Evolutionary conservation across 2,113 vertebrate genomes (phyloP).

Genomic region (Chlamydotis undulata): DNA sequence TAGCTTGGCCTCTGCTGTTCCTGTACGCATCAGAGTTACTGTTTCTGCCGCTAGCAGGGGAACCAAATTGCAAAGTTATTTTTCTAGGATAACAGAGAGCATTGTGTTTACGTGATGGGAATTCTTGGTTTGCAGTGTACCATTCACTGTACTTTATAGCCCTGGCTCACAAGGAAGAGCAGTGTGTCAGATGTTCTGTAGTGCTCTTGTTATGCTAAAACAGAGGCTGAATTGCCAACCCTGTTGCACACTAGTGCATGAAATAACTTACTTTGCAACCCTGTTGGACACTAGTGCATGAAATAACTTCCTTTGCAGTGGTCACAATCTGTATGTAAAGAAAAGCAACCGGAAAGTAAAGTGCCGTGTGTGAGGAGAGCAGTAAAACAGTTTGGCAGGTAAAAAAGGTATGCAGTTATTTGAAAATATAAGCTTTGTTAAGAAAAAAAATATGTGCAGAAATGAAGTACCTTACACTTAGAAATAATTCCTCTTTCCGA

Average conservation of each 20-base stretch:
- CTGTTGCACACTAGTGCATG: neutral
- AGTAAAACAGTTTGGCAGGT: neutral
- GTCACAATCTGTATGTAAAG: neutral
- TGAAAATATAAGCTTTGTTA: neutral
- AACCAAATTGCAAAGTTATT: neutral
- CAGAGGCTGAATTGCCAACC: neutral
- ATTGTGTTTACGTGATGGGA: neutral
- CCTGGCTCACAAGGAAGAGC: neutral
- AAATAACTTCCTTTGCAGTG: neutral
- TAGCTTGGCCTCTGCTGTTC: neutral
- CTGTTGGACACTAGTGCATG: neutral
- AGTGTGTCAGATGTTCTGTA: neutral
- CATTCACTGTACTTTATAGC: neutral
- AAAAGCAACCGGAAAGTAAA: neutral
- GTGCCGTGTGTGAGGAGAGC: neutral
- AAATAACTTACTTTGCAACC: neutral
- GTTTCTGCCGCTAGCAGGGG: neutral
- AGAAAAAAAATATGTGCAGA: neutral
- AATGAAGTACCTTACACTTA: neutral
- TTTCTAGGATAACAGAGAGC: neutral
- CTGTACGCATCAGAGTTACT: fast-evolving
- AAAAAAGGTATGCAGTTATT: neutral
- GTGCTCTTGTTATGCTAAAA: neutral
- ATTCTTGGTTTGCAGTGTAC: neutral
- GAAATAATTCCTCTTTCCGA: neutral